A percentile compares a stretch with the other conserved stretches of the same genome.
phyloP scores from a whole-genome alignment of 1,140 invertebrate species.

The Brachionus paranguensis region DNA sequence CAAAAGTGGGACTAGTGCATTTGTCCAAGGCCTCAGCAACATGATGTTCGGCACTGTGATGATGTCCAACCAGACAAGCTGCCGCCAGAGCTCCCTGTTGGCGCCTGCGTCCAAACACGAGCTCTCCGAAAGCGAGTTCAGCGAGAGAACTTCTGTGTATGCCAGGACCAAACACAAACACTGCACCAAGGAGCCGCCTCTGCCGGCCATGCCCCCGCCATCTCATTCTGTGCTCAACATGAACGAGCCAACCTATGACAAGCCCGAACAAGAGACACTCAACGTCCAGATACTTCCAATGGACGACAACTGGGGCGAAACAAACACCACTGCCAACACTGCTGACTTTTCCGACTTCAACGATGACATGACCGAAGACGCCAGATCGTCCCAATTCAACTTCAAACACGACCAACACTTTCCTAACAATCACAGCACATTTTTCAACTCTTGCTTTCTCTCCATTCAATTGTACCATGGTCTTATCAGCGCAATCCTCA shows the following conservation, averaged over 20 bases:
- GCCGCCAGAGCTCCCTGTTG: neutral
- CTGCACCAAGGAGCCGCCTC: neutral
- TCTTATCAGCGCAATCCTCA: neutral
- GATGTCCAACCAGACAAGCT: neutral
- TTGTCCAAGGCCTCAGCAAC: neutral
- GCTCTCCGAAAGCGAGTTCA: neutral
- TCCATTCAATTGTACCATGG: neutral
- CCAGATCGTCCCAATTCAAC: neutral
- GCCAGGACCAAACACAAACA: neutral
- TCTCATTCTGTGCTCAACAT: neutral
- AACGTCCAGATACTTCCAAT: slow-evolving; percentile 31
- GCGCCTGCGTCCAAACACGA: neutral
- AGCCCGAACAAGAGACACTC: neutral
- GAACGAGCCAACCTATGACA: neutral
- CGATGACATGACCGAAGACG: slow-evolving; percentile 37
- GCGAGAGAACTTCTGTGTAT: neutral
- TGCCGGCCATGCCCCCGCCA: neutral
- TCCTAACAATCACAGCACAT: neutral
- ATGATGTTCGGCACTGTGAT: slow-evolving; percentile 17
- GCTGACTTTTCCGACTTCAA: slow-evolving; percentile 29
- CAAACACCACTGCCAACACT: slow-evolving; percentile 1
- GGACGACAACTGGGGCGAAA: slow-evolving; percentile 40
- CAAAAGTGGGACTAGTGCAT: neutral
- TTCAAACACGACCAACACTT: neutral
- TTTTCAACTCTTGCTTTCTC: neutral